Conservation (phyloP, 1,140 invertebrate genomes). For the Zaprionus tsacasi region DNA sequence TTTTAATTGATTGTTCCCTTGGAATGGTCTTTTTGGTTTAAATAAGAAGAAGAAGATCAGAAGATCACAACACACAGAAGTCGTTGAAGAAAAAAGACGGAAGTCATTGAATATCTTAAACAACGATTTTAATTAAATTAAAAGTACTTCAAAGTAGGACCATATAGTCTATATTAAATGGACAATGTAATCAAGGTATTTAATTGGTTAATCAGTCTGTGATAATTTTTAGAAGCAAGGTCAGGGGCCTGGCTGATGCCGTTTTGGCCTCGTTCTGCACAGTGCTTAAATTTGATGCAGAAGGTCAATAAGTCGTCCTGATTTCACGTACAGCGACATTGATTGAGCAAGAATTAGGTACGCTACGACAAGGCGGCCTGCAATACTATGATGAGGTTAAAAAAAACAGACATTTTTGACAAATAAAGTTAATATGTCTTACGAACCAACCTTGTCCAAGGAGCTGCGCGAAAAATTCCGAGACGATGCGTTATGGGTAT, state of each 20-base stretch:
- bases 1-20: no score
- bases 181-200: no score
- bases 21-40: no score
- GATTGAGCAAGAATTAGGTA: slow-evolving; percentile 39
- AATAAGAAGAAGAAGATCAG: no score
- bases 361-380: slow-evolving; percentile 23
- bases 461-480: background rate
- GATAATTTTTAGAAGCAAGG: slow-evolving; percentile 37
- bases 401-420: slow-evolving; percentile 33
- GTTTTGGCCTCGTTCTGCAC: slow-evolving; percentile 37
- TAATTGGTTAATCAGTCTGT: slow-evolving; percentile 29
- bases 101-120: no score
- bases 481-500: background rate
- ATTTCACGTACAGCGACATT: slow-evolving; percentile 49
- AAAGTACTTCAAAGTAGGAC: no score
- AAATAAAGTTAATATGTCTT: slow-evolving; percentile 42
- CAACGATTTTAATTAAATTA: no score
- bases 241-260: slow-evolving; percentile 22
- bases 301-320: slow-evolving; percentile 38
- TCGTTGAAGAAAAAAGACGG: no score
- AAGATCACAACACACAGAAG: no score
- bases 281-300: slow-evolving; percentile 45
- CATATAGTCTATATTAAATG: no score
- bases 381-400: no score
- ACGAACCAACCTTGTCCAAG: slow-evolving; percentile 13